Percentiles rank a stretch among this genome's conserved stretches.
Evolutionary conservation across 2,113 vertebrate species (phyloP).

Genomic region (Chelonoidis abingdonii): DNA sequence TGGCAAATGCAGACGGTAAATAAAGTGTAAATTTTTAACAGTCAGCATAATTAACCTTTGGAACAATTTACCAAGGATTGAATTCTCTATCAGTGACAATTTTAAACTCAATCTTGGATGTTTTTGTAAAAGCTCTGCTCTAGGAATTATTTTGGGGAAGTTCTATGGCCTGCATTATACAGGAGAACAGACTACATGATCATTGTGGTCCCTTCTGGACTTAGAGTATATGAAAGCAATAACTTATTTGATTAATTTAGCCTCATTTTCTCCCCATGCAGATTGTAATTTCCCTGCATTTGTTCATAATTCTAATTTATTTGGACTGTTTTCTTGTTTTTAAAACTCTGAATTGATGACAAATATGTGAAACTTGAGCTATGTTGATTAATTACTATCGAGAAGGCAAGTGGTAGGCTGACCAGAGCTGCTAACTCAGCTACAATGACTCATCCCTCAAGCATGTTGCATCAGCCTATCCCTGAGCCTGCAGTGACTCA

Average conservation of each 20-base stretch:
- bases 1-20: too few relatives aligned
- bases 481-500: background rate
- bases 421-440: background rate
- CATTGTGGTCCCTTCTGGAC: too few relatives aligned
- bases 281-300: background rate
- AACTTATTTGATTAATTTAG: background rate
- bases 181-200: too few relatives aligned
- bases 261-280: background rate
- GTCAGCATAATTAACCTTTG: too few relatives aligned
- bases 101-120: too few relatives aligned
- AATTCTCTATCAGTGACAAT: too few relatives aligned
- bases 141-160: too few relatives aligned
- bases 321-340: conserved; percentile 58
- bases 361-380: conserved; percentile 40
- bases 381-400: background rate
- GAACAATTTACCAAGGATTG: too few relatives aligned
- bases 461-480: background rate
- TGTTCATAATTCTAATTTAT: conserved; percentile 15
- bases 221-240: too few relatives aligned
- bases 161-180: too few relatives aligned
- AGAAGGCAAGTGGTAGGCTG: background rate
- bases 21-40: too few relatives aligned
- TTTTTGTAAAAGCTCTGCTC: too few relatives aligned
- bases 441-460: background rate
- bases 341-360: conserved; percentile 28